These are phyloP conservation scores for Cephus cinctus DNA, from an alignment of 1,140 invertebrate species.

Conservation along the genomic window DNA sequence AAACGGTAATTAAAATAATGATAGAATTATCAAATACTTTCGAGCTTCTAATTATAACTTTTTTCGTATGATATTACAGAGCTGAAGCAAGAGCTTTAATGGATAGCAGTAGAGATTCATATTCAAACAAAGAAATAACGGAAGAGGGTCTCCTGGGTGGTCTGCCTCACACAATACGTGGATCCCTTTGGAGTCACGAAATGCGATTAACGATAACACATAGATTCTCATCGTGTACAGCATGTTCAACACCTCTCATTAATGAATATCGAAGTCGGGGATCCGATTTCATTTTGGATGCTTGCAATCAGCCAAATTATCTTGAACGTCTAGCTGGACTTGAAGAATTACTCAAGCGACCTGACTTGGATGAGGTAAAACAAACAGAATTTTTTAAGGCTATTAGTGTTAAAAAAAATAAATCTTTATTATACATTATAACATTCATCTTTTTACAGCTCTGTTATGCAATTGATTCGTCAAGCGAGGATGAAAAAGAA, in stretches of 20 bases:
- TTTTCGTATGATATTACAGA: conserved; percentile 32
- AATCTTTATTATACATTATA: neutral
- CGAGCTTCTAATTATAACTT: conserved; percentile 7
- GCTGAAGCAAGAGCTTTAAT: conserved; percentile 43
- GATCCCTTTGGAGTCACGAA: conserved; percentile 81
- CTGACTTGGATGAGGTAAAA: conserved; percentile 64
- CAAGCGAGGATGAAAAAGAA: conserved; percentile 37
- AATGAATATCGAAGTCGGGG: conserved; percentile 67
- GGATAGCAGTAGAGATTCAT: conserved; percentile 60
- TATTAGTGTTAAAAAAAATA: neutral
- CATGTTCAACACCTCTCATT: conserved; percentile 77
- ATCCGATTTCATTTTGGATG: conserved; percentile 79
- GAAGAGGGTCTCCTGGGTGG: conserved; percentile 74
- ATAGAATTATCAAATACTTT: conserved; percentile 6
- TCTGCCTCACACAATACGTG: conserved; percentile 92
- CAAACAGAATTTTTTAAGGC: neutral
- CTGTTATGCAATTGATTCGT: conserved; percentile 38
- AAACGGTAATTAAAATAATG: conserved; percentile 57
- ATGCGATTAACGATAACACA: conserved; percentile 79
- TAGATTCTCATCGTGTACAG: conserved; percentile 88
- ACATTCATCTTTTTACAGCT: conserved; percentile 29
- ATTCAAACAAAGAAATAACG: conserved; percentile 55
- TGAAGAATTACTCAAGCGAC: conserved; percentile 68
- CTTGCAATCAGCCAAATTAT: conserved; percentile 81
- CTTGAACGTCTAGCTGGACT: conserved; percentile 88